Conservation (phyloP, 2,888 invertebrate species). For the Linnaemya tessellans region DNA sequence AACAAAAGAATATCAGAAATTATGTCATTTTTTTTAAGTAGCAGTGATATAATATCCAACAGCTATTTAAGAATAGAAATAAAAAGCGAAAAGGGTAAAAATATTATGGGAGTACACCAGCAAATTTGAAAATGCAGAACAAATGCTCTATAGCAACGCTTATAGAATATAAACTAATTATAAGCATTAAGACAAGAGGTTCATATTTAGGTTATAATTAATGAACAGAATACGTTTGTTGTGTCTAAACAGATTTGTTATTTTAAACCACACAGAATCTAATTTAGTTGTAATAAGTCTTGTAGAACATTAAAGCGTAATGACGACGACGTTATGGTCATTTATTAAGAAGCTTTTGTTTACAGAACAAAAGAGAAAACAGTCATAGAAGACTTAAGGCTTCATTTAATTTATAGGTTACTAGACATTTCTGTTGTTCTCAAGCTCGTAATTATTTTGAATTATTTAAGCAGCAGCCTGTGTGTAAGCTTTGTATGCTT, state of each 20-base stretch:
- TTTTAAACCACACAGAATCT: background rate
- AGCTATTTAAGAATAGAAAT: background rate
- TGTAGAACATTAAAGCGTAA: background rate
- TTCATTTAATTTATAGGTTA: background rate
- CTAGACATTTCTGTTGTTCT: background rate
- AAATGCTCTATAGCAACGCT: background rate
- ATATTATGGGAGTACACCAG: background rate
- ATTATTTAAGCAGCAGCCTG: too few relatives aligned
- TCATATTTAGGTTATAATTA: background rate
- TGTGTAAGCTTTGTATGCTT: background rate
- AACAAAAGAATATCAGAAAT: background rate
- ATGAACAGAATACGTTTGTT: background rate
- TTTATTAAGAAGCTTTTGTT: background rate
- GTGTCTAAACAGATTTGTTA: background rate
- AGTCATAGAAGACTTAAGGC: background rate
- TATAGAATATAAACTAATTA: background rate
- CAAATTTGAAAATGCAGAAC: background rate
- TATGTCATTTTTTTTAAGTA: background rate
- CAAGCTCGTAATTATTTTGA: background rate
- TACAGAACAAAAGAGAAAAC: background rate
- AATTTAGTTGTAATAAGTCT: constrained; percentile 1
- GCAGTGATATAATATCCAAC: background rate
- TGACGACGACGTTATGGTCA: background rate
- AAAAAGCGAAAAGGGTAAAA: background rate
- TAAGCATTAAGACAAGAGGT: constrained; percentile 1